Evolutionary conservation across 2,888 invertebrate genomes (phyloP).

Genomic region (Lutraria lutraria): DNA sequence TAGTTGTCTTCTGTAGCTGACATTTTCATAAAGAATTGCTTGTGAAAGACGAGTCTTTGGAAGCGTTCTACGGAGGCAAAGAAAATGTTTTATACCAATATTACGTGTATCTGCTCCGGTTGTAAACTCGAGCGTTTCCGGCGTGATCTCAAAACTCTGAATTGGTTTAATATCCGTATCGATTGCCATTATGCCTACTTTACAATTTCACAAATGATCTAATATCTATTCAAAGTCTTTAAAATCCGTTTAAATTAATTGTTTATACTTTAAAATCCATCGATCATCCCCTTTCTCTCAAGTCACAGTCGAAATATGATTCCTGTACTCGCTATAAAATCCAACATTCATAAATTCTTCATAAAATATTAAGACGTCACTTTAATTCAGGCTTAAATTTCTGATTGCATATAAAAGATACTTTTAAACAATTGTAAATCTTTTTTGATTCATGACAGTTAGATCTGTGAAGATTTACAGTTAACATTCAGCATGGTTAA

Average conservation of each 20-base stretch:
- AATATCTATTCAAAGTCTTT: background rate
- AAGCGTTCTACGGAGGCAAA: conserved; percentile 79
- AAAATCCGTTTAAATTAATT: background rate
- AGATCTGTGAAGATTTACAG: conserved; percentile 53
- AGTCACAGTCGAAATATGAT: background rate
- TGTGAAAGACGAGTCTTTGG: conserved; percentile 81
- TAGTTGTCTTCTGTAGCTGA: conserved; percentile 80
- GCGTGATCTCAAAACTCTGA: conserved; percentile 73
- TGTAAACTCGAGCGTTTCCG: conserved; percentile 72
- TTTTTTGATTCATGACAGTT: conserved; percentile 19
- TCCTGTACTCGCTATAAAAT: background rate
- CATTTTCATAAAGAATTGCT: conserved; percentile 82
- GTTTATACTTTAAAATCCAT: background rate
- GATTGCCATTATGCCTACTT: conserved; percentile 42
- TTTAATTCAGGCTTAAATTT: background rate
- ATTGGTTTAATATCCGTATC: conserved; percentile 62
- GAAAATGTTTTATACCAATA: conserved; percentile 79
- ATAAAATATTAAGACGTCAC: background rate
- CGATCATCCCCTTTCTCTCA: background rate
- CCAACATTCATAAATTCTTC: background rate
- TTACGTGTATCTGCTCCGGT: conserved; percentile 75
- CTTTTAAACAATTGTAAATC: conserved; percentile 24
- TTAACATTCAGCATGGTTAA: conserved; percentile 53
- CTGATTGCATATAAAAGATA: conserved; percentile 24
- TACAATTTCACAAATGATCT: background rate